phyloP scores from a whole-genome alignment of 2,113 vertebrate species.

The Leuciscus idus region DNA sequence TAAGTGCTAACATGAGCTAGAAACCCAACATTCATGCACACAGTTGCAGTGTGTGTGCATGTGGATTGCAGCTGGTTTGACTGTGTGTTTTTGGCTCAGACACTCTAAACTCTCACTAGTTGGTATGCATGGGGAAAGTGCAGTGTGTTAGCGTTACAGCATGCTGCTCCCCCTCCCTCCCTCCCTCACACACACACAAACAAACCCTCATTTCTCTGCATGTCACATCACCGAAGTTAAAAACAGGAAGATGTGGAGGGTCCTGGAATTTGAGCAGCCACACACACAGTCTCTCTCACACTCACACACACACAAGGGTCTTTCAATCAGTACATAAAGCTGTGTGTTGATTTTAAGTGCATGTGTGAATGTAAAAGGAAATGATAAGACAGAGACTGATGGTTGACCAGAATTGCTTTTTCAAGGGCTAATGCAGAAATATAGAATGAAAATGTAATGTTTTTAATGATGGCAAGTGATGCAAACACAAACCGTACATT shows the following conservation, averaged over 20 bases:
- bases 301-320: too few species aligned
- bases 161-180: not conserved
- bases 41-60: not conserved
- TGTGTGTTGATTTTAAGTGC: not conserved
- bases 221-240: not conserved
- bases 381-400: not conserved
- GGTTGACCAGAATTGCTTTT: not conserved
- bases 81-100: constrained; percentile 47
- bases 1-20: not conserved
- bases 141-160: constrained; percentile 27
- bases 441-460: not conserved
- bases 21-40: constrained; percentile 4
- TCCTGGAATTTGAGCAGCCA: constrained; percentile 1
- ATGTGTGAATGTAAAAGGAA: not conserved
- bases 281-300: too few species aligned
- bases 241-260: constrained; percentile 18
- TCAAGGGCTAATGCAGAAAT: not conserved
- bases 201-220: constrained; percentile 6
- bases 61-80: constrained; percentile 38
- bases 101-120: constrained; percentile 18
- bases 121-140: constrained; percentile 27
- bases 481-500: not conserved
- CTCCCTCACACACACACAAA: not conserved
- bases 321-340: not conserved
- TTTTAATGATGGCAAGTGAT: not conserved